Percentiles rank a stretch among this genome's conserved stretches.
phyloP scores from a whole-genome alignment of 2,113 vertebrate genomes.

The Pogonocichla stellata region DNA sequence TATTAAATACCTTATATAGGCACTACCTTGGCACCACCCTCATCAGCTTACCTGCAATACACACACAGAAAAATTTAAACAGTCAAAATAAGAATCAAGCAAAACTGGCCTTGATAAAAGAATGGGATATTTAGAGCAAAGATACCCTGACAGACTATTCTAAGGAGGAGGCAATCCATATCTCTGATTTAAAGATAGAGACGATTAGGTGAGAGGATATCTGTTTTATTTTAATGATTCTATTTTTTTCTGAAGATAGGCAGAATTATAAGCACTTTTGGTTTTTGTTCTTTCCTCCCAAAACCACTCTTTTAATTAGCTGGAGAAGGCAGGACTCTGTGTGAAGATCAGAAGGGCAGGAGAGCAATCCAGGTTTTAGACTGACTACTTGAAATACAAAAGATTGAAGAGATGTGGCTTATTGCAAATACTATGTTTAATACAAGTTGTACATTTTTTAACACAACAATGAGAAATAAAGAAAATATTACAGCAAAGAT shows the following conservation, averaged over 20 bases:
- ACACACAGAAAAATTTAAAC: neutral
- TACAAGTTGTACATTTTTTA: neutral
- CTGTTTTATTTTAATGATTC: neutral
- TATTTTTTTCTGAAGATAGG: neutral
- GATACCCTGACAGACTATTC: neutral
- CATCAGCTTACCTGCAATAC: neutral
- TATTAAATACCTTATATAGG: neutral
- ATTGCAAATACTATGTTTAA: neutral
- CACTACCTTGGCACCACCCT: neutral
- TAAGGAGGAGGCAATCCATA: neutral
- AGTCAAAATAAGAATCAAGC: neutral
- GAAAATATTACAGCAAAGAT: neutral
- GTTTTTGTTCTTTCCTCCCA: rapidly evolving
- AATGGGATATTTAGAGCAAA: neutral
- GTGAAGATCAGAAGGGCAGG: neutral
- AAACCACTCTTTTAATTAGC: neutral
- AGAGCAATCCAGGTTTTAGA: neutral
- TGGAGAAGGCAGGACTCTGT: neutral
- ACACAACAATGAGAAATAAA: neutral
- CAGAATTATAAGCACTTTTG: neutral
- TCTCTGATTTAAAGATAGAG: neutral
- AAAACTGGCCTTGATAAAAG: neutral
- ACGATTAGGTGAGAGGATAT: neutral
- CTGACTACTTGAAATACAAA: neutral
- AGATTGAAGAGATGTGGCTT: neutral